Evolutionary conservation across 2,113 vertebrate species (phyloP), one percentile per base, ranked within the genome.

Genomic region (Carollia perspicillata): DNA sequence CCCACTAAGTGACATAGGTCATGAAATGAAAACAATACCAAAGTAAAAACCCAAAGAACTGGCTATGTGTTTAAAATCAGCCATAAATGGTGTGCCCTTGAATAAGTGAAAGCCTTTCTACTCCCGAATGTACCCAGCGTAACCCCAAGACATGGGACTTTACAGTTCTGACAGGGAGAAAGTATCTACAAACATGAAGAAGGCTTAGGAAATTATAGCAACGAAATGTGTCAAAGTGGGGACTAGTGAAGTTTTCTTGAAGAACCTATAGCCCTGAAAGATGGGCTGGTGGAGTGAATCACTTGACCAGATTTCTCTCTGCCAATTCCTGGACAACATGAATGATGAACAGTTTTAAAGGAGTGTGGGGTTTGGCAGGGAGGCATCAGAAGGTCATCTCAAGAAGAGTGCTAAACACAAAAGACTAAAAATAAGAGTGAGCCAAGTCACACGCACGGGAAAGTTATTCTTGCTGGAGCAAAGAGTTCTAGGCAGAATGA

Each of bases 341-440:
- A 92, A 81, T 81, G 35, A 44, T 20, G 44, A 84, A 85, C n/a
- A 84, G 33, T 86, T 89, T 91, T 53, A 87, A 94, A 94, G 42
- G 81, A 84, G 58, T 18, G 10, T 81, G 6, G 40, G 35, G 20
- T 85, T 92, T 80, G 49, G 40, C 55, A 69, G 66, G 11, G 65
- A 93, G 30, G 16, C 16, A 3, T 51, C 66, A 69, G 63, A 89
- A 94, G 77, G 55, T 95, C 66, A 79, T 97, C 93, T 94, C 85
- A 91, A 89, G 68, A 95, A 95, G 51, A 30, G n/a, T 35, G 68
- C 35, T 91, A 78, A 90, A 89, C 30, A 93, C 35, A 89, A 90
- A 92, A 40, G 16, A 83, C 78, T 89, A 75, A 96, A 97, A 86
- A 88, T 83, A 96, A 95, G 84, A 96, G 90, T 90, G 81, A 96